phyloP scores from a whole-genome alignment of 1,140 invertebrate genomes.

The Drosophila fuyamai region DNA sequence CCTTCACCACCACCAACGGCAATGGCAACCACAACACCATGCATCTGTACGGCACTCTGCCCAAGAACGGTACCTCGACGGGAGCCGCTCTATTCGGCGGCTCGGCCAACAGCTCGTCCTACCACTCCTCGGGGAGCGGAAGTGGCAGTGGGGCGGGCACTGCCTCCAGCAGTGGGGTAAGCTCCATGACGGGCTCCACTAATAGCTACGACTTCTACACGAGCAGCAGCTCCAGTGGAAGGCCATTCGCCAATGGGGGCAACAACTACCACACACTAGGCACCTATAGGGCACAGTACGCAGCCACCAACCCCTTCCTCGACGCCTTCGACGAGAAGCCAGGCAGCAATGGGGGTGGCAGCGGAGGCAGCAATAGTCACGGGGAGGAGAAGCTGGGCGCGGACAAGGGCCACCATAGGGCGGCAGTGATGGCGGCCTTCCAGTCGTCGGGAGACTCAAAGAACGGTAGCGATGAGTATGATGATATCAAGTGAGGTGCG shows the following conservation, averaged over 20 bases:
- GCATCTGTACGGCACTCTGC: slow-evolving; percentile 81
- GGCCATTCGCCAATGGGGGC: slow-evolving; percentile 69
- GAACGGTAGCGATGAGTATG: slow-evolving; percentile 82
- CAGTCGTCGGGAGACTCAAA: slow-evolving; percentile 80
- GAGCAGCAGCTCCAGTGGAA: slow-evolving; percentile 42
- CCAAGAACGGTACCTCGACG: slow-evolving; percentile 71
- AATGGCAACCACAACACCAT: slow-evolving; percentile 73
- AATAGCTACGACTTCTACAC: slow-evolving; percentile 83
- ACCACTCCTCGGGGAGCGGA: slow-evolving; percentile 39
- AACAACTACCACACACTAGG: slow-evolving; percentile 84
- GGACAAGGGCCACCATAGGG: slow-evolving; percentile 62
- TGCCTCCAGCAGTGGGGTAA: slow-evolving; percentile 80
- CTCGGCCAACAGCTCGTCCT: slow-evolving; percentile 53
- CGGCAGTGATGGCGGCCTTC: slow-evolving; percentile 70
- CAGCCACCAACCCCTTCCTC: slow-evolving; percentile 84
- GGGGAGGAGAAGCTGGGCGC: slow-evolving; percentile 50
- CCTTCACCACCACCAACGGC: slow-evolving; percentile 68
- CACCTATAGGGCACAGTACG: slow-evolving; percentile 83
- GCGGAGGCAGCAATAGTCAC: slow-evolving; percentile 13
- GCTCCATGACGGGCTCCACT: slow-evolving; percentile 82
- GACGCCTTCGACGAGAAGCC: slow-evolving; percentile 79
- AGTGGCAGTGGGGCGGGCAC: slow-evolving; percentile 57
- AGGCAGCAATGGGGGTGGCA: slow-evolving; percentile 33
- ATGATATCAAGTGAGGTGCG: slow-evolving; percentile 72
- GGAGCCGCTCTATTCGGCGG: slow-evolving; percentile 66